Base-by-base conservation (phyloP, 2,113 vertebrate genomes). In the Sander lucioperca region DNA sequence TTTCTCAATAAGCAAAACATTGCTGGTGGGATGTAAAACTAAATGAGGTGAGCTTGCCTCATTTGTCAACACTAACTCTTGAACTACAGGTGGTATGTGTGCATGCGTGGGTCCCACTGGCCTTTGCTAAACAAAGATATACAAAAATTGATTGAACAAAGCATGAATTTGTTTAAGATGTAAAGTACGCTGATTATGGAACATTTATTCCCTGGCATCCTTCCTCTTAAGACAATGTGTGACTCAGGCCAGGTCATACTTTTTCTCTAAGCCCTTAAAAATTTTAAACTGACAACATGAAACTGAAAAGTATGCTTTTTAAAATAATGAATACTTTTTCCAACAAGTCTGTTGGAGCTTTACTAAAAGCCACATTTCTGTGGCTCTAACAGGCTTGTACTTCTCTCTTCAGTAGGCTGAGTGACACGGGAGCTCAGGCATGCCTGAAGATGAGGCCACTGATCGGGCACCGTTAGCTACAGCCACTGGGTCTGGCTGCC, bases 371-470 rank as follows among this genome's bases (percentile, higher is more conserved):
- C 50, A 61, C 51, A 81, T 15, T n/a, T 43, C 50, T 82, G 54
- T 39, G 45, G 51, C 73, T 82, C 23, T 11, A 75, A 76, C 78
- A 62, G 65, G 45, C 72, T 77, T 62, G 62, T 30, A 67, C 62
- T 57, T 61, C 57, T 73, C 71, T 77, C 59, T 67, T 81, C 12
- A 45, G 71, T 27, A 88, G 74, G 50, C 39, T 25, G 73, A 84
- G 68, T 81, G 80, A 88, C 21, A 63, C 11, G 0, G 80, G 19
- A 79, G 62, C 63, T 77, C 58, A 71, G 69, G 74, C 71, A 66
- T 74, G 64, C 78, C 59, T 68, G 74, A 68, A 77, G 77, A 90
- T 70, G 85, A 62, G 50, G 48, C 30, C 50, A 67, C 47, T 84
- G 72, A 78, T 77, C 78, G 80, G 21, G 30, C 59, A 58, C 9